These are phyloP conservation scores for Melanotaenia boesemani DNA, from an alignment of 2,797 vertebrate species.

Conservation along the genomic window DNA sequence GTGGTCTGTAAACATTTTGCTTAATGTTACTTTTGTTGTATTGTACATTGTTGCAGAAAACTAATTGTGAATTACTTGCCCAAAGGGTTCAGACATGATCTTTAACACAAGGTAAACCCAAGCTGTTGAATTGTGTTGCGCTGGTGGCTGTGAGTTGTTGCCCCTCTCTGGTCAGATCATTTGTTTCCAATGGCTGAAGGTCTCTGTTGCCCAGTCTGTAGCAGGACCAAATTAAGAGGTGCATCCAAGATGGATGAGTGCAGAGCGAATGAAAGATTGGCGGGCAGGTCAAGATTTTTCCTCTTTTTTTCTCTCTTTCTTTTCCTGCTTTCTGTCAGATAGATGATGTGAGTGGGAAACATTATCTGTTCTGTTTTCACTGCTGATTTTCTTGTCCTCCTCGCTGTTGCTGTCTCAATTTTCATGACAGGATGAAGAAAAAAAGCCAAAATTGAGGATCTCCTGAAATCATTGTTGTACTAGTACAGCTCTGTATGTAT, in stretches of 20 bases:
- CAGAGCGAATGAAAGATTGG: conserved; percentile 83
- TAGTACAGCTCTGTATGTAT: not conserved
- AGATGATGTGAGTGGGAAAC: conserved; percentile 78
- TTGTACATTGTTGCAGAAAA: conserved; percentile 4
- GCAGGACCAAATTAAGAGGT: conserved; percentile 87
- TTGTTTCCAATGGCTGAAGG: conserved; percentile 85
- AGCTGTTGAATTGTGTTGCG: conserved; percentile 47
- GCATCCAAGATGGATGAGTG: conserved; percentile 82
- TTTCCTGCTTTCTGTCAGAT: conserved; percentile 78
- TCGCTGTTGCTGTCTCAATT: conserved; percentile 71
- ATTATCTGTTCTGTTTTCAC: conserved; percentile 78
- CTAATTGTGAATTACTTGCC: not conserved
- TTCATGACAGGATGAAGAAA: conserved; percentile 55
- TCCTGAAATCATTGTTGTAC: conserved; percentile 6
- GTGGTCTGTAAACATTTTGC: not conserved
- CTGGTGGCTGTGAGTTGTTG: conserved; percentile 79
- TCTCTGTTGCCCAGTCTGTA: conserved; percentile 81
- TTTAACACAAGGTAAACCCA: conserved; percentile 47
- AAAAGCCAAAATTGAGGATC: conserved; percentile 33
- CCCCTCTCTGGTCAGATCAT: conserved; percentile 80
- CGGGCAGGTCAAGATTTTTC: conserved; percentile 74
- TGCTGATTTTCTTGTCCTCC: conserved; percentile 73
- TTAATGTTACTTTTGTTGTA: not conserved
- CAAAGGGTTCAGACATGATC: conserved; percentile 31
- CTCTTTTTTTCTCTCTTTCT: conserved; percentile 47